Evolutionary conservation across 2,113 vertebrate species (phyloP).

Genomic region (Porphyrio hochstetteri): DNA sequence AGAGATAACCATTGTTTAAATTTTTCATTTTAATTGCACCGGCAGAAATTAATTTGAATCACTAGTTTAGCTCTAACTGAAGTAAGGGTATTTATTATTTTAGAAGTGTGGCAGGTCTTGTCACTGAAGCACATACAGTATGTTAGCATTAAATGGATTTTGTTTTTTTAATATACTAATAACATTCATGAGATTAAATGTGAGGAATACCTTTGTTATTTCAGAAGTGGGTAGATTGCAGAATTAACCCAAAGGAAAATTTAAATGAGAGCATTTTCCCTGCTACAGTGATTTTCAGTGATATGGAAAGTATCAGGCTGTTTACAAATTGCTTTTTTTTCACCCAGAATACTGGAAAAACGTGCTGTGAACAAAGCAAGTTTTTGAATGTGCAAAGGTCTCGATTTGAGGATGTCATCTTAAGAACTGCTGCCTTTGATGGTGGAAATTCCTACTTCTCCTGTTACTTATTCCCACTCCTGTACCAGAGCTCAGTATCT

Average conservation of each 20-base stretch:
- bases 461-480: not conserved
- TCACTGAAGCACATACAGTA: not conserved
- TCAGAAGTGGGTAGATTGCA: not conserved
- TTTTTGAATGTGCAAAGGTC: not conserved
- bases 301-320: not conserved
- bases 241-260: not conserved
- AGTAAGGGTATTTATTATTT: not conserved
- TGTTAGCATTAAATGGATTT: not conserved
- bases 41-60: not conserved
- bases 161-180: not conserved
- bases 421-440: not conserved
- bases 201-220: not conserved
- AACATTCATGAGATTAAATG: not conserved
- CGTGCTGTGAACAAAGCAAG: not conserved
- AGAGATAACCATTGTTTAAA: not conserved
- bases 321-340: not conserved
- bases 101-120: not conserved
- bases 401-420: not conserved
- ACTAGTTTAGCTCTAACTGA: not conserved
- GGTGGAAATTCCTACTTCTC: not conserved
- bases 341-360: not conserved
- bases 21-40: not conserved
- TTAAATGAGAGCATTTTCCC: not conserved
- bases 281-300: not conserved
- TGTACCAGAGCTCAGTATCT: not conserved